phyloP scores from a whole-genome alignment of 2,113 vertebrate genomes.

The Ptilonorhynchus violaceus region DNA sequence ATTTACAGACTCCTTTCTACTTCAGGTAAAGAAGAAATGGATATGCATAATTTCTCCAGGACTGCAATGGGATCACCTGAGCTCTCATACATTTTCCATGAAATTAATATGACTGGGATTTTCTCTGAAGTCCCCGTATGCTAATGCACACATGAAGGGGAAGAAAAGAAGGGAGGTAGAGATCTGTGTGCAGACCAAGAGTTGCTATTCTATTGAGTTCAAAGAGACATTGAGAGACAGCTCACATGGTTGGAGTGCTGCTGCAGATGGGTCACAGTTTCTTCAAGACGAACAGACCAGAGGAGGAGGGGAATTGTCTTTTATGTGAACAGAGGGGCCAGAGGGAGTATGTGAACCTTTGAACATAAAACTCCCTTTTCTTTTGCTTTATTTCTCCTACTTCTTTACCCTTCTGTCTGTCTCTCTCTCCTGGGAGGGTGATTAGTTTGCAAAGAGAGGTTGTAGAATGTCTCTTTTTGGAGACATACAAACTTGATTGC shows the following conservation, averaged over 20 bases:
- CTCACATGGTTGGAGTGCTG: background rate
- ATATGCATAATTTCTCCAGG: background rate
- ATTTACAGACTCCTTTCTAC: background rate
- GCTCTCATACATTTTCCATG: background rate
- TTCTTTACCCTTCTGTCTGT: background rate
- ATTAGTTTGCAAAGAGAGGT: background rate
- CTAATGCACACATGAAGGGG: fast-evolving
- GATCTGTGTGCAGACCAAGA: background rate
- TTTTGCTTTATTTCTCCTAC: background rate
- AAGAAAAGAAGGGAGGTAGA: background rate
- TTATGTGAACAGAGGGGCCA: background rate
- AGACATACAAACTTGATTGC: background rate
- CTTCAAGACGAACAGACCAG: background rate
- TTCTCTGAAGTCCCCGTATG: background rate
- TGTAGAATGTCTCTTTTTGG: background rate
- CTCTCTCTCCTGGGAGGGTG: background rate
- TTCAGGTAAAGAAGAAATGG: background rate
- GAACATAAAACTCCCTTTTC: background rate
- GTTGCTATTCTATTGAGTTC: background rate
- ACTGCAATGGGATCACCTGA: background rate
- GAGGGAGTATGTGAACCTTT: background rate
- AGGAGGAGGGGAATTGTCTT: background rate
- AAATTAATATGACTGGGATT: background rate
- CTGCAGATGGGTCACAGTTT: background rate
- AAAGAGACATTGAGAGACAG: background rate